Percentiles rank a stretch among this genome's conserved stretches.
Conservation (phyloP, 2,888 invertebrate genomes). For the Patella caerulea region DNA sequence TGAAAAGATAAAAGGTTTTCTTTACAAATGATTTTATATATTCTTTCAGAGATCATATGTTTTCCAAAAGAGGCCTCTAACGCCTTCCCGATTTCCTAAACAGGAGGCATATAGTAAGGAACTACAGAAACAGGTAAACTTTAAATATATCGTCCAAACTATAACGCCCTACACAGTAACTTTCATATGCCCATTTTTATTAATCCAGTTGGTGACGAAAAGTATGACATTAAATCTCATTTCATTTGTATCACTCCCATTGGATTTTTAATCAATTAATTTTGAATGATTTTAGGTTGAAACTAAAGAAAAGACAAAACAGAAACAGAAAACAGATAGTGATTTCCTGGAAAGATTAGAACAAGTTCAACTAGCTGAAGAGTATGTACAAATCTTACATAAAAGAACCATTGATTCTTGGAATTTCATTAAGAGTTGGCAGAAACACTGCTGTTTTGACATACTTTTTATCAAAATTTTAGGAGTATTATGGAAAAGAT, state of each 20-base stretch:
- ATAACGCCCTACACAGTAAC: too few species aligned
- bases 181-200: too few species aligned
- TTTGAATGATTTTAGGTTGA: slow-evolving; percentile 48
- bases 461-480: too few species aligned
- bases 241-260: background rate
- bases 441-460: background rate
- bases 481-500: too few species aligned
- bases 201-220: background rate
- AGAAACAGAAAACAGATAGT: slow-evolving; percentile 63
- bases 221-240: background rate
- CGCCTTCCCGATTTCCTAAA: slow-evolving; percentile 67
- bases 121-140: slow-evolving; percentile 63
- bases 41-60: slow-evolving; percentile 66
- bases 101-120: slow-evolving; percentile 65
- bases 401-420: too few species aligned
- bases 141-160: too few species aligned
- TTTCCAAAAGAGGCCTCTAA: slow-evolving; percentile 68
- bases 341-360: slow-evolving; percentile 69
- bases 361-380: slow-evolving; percentile 71
- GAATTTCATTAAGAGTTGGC: background rate
- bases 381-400: slow-evolving; percentile 54
- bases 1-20: too few species aligned
- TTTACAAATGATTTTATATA: slow-evolving; percentile 19
- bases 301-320: slow-evolving; percentile 50
- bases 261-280: too few species aligned